These are phyloP conservation scores for Erebia ligea DNA, from an alignment of 2,888 invertebrate genomes.

Conservation along the genomic window DNA sequence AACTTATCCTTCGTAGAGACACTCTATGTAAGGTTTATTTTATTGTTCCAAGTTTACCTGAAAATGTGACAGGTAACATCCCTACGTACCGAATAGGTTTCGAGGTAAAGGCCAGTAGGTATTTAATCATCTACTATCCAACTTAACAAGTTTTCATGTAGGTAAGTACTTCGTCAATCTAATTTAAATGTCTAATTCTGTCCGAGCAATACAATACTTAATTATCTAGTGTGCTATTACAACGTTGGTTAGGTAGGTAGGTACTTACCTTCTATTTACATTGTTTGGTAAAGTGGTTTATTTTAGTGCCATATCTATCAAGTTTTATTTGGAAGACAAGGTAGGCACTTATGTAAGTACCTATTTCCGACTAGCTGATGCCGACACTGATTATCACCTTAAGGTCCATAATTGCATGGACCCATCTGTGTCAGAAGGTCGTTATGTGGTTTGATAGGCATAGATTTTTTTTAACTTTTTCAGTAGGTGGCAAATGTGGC, in stretches of 20 bases:
- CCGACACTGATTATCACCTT: too few relatives aligned
- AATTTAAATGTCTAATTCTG: slow-evolving; percentile 21
- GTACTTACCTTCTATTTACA: neutral
- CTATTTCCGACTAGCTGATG: too few relatives aligned
- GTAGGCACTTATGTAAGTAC: too few relatives aligned
- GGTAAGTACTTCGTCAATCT: neutral
- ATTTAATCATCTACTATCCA: neutral
- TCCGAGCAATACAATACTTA: neutral
- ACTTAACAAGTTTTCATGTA: neutral
- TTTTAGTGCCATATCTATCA: neutral
- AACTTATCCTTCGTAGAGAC: too few relatives aligned
- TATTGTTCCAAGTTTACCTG: neutral
- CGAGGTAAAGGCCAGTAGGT: neutral
- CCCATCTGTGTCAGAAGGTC: too few relatives aligned
- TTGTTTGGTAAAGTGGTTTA: neutral
- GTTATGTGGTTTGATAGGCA: too few relatives aligned
- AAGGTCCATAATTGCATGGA: too few relatives aligned
- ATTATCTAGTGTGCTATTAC: neutral
- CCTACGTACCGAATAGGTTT: neutral
- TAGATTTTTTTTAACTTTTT: too few relatives aligned
- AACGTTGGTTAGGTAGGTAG: too few relatives aligned
- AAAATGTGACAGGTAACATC: neutral
- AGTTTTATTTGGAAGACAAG: too few relatives aligned
- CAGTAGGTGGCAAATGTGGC: too few relatives aligned
- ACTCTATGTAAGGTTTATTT: neutral